Evolutionary conservation across 2,113 vertebrate genomes (phyloP).

Genomic region (Meriones unguiculatus): DNA sequence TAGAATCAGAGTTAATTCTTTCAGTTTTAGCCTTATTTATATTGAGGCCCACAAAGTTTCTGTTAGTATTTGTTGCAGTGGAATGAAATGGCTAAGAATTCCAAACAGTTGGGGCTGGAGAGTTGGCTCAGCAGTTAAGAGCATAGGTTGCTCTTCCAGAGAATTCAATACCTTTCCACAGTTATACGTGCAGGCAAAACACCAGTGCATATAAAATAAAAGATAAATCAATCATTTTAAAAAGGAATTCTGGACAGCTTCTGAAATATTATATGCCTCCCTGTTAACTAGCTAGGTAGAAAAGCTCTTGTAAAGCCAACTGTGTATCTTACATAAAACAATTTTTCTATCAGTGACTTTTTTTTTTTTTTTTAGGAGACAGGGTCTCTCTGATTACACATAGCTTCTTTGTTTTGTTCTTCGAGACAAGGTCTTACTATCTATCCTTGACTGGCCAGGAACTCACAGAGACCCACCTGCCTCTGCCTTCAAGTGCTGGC

Average conservation of each 20-base stretch:
- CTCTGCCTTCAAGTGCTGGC: no score
- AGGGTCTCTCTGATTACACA: background rate
- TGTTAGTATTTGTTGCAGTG: background rate
- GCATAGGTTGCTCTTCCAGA: background rate
- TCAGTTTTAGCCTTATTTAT: slow-evolving; percentile 3
- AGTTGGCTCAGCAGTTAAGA: background rate
- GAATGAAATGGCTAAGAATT: slow-evolving; percentile 9
- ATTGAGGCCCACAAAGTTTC: background rate
- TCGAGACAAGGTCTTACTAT: no score
- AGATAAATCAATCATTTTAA: background rate
- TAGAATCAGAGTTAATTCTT: background rate
- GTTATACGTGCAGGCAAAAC: background rate
- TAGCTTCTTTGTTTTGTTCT: no score
- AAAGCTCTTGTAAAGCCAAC: background rate
- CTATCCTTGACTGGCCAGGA: no score
- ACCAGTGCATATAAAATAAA: background rate
- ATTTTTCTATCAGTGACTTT: background rate
- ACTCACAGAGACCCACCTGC: no score
- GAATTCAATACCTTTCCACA: background rate
- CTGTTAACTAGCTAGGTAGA: background rate
- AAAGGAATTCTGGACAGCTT: background rate
- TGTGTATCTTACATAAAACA: background rate
- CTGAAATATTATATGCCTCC: background rate
- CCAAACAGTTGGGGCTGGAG: background rate
- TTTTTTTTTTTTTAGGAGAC: background rate